Percentiles rank a stretch among this genome's conserved stretches.
Evolutionary conservation across 2,113 vertebrate species (phyloP).

Genomic region (Ramphastos sulfuratus): DNA sequence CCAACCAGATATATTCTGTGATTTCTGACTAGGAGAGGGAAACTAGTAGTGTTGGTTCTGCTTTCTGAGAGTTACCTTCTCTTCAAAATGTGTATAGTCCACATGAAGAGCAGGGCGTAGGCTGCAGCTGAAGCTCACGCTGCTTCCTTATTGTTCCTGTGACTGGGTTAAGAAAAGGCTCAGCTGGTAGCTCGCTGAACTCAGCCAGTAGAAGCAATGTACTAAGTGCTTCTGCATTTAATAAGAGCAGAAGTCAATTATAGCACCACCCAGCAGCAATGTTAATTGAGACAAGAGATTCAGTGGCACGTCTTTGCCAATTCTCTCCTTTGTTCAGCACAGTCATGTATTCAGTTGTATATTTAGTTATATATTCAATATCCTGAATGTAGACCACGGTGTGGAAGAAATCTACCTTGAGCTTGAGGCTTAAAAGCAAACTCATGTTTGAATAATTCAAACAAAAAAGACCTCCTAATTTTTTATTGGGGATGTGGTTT

Average conservation of each 20-base stretch:
- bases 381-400: background rate
- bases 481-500: background rate
- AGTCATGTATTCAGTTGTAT: background rate
- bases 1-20: too few species aligned
- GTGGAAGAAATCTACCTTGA: background rate
- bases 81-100: background rate
- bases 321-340: background rate
- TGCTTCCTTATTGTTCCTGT: background rate
- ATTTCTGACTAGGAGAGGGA: background rate
- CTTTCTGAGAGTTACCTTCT: background rate
- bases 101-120: background rate
- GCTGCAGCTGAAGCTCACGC: background rate
- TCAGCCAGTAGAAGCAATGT: background rate
- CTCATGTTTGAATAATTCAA: slow-evolving; percentile 6
- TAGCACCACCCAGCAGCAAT: background rate
- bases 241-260: slow-evolving; percentile 33
- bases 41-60: background rate
- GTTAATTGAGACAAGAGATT: slow-evolving; percentile 8
- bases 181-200: background rate
- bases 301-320: background rate
- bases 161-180: background rate
- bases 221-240: background rate
- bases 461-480: slow-evolving; percentile 2
- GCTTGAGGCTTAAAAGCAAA: slow-evolving; percentile 9
- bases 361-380: background rate